phyloP scores from a whole-genome alignment of 1,140 invertebrate genomes.

The Oedothorax gibbosus region DNA sequence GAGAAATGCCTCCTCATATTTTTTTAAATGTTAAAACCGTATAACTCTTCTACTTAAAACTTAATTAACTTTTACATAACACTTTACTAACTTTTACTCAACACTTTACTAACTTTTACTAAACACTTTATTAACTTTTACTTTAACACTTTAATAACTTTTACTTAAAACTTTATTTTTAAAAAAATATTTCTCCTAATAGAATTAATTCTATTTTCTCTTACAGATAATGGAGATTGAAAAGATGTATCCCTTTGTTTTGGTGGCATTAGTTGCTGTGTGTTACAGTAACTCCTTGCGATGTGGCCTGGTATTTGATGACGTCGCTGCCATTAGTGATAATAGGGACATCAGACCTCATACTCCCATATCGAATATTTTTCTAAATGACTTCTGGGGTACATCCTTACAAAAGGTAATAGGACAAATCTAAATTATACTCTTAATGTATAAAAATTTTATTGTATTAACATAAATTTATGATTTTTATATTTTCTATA shows the following conservation, averaged over 20 bases:
- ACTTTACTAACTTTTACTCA: too few species aligned
- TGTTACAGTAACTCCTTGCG: constrained; percentile 68
- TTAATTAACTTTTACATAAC: too few species aligned
- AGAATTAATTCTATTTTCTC: background rate
- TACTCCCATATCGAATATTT: constrained; percentile 68
- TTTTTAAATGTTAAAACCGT: too few species aligned
- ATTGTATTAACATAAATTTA: background rate
- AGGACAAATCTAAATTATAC: too few species aligned
- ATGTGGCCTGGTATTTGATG: constrained; percentile 71
- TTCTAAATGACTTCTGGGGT: constrained; percentile 92
- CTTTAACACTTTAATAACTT: too few species aligned
- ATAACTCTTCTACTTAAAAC: too few species aligned
- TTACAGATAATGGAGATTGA: constrained; percentile 25
- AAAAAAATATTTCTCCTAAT: too few species aligned
- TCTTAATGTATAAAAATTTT: background rate
- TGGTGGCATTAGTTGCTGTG: constrained; percentile 3
- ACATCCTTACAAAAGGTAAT: constrained; percentile 76
- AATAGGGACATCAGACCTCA: constrained; percentile 70
- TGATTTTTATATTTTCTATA: background rate
- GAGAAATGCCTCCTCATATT: too few species aligned
- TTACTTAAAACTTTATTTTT: too few species aligned
- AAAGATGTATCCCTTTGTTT: constrained; percentile 12
- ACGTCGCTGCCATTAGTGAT: constrained; percentile 70
- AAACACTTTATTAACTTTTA: too few species aligned
- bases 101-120: too few species aligned